phyloP scores from a whole-genome alignment of 2,797 vertebrate genomes.

The Tarsius wallacei region DNA sequence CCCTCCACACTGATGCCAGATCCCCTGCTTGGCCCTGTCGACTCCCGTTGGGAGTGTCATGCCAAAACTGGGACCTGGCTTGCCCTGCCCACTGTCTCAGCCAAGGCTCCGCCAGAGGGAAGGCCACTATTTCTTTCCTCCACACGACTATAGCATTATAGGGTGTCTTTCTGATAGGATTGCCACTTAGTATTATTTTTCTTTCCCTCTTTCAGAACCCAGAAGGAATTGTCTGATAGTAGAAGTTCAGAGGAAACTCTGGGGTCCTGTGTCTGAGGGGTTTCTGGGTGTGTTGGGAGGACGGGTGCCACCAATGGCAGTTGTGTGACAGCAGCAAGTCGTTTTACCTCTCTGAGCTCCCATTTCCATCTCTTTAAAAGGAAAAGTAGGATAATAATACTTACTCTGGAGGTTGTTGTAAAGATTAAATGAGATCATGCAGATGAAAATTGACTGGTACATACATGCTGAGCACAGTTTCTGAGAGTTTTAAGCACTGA shows the following conservation, averaged over 20 bases:
- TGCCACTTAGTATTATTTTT: not conserved
- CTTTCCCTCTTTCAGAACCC: not conserved
- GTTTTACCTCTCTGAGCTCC: not conserved
- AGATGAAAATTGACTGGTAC: not conserved
- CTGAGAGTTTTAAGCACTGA: not conserved
- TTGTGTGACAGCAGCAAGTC: not conserved
- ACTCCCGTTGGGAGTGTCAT: not conserved
- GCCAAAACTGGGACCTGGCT: not conserved
- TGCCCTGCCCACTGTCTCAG: not conserved
- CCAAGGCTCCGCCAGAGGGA: not conserved
- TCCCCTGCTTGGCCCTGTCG: conserved; percentile 48
- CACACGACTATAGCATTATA: not conserved
- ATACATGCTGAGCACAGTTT: not conserved
- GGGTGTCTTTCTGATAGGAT: not conserved
- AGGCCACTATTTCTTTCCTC: not conserved
- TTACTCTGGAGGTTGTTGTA: not conserved
- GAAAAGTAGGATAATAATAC: not conserved
- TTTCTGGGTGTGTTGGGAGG: not conserved
- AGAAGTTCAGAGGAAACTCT: not conserved
- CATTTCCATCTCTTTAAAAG: conserved; percentile 48
- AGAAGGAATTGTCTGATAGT: not conserved
- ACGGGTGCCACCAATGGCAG: not conserved
- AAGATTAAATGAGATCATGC: not conserved
- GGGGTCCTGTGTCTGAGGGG: not conserved
- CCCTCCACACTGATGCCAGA: conserved; percentile 55